Base-by-base conservation (phyloP, 2,888 invertebrate genomes). In the Philaethria dido region DNA sequence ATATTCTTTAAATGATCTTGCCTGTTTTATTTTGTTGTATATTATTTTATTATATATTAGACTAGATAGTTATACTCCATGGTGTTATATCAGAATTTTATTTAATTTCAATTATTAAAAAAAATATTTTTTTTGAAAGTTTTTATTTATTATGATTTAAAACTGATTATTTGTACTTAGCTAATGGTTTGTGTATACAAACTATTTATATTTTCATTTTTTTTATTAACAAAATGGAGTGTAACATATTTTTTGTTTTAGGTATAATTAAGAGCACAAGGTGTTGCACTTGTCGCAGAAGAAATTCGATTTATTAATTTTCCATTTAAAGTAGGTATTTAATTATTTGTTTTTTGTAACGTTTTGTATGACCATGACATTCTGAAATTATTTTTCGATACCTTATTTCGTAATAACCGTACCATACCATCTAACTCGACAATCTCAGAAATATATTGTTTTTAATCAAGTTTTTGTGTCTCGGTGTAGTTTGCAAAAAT, bases 1-100 rank as follows among this genome's bases (percentile, higher is more conserved):
- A 93, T 93, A 89, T 93, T 93, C 73, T 93, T 92, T 80, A 93
- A 93, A 76, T 90, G 79, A 57, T 78, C 80, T 83, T 82, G 81
- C 82, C 81, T 73, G 3, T 13, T 45, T 29, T 73, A 64, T 48
- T 67, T 72, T 72, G 60, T 69, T 69, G 64, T 42, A 57, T 64
- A 73, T 72, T 72, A 64, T 57, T 52, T 68, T 9, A 25, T 22
- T 50, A 25, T 50, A 50, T 29, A 16, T 33, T 16, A 62, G 29
- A 39, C 66, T 25, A 55, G 33, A 20, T 48, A 47, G 62, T 68
- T 62, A 63, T 45, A 68, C 62, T 65, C 62, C 62, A 70, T 42
- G 14, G 22, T 57, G 39, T 39, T 22, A 9, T 8, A 22, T 42
- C 22, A 57, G 42, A 25, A 22, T 22, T 42, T 42, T 25, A 25